Evolutionary conservation across 2,888 invertebrate genomes (phyloP), one percentile per base, ranked within the genome.

Genomic region (Thymelicus acteon): DNA sequence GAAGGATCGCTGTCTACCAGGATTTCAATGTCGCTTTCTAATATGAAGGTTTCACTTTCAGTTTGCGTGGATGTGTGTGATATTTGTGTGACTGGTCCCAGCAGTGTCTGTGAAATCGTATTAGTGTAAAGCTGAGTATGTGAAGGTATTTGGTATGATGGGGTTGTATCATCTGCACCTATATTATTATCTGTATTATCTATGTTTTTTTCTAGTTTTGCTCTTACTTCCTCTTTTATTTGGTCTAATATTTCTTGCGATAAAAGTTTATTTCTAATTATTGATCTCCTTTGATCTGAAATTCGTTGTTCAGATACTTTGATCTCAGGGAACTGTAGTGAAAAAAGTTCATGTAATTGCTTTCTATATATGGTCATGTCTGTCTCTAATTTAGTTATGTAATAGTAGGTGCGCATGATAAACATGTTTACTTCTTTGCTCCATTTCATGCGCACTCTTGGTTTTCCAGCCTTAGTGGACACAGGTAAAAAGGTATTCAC

Each of bases 381-480:
- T 5, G 58, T 71, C 19, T 71, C 72, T 69, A 69, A 62, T 19
- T 66, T 69, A 8, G 66, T 72, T 6, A 70, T 63, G 8, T 69
- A 24, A 5, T 39, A 69, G 19, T 72, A 72, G 2, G 65, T 72
- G 2, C 69, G 69, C 69, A 69, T 66, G 15, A 69, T 69, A 15
- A 69, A 57, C 6, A 24, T 19, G 19, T 19, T 19, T 19, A 19
- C 19, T 19, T 19, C 19, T 19, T 19, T 19, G 19, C 19, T 19
- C 67, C 71, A 68, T 8, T 15, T 60, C 71, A 73, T 71, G 37
- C 69, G 66, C 8, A 71, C 63, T 66, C 74, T 71, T 8, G 71
- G 54, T 72, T 76, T 75, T 0, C 73, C 74, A 44, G 74, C 71
- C 60, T 75, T 74, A 64, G 75, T 74, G 73, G 75, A 72, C 73